Percentiles rank a stretch among this genome's conserved stretches.
phyloP scores from a whole-genome alignment of 92 coral and sea anemone genomes.

The Phymanthus crucifer region DNA sequence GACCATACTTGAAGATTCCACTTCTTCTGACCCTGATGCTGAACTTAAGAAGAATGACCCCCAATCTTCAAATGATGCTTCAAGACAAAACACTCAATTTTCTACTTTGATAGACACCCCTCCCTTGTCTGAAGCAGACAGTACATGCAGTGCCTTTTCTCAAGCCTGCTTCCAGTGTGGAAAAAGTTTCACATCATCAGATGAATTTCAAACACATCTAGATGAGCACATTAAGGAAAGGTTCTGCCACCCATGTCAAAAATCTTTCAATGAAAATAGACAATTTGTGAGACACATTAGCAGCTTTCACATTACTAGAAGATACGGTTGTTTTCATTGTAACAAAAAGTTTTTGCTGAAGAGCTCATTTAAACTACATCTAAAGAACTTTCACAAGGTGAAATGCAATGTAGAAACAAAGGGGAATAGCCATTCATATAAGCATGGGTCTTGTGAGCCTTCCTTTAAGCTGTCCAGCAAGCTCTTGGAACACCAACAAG shows the following conservation, averaged over 20 bases:
- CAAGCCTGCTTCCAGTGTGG: slow-evolving; percentile 24
- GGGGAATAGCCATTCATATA: background rate
- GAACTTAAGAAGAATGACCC: background rate
- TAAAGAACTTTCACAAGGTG: background rate
- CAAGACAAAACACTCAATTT: background rate
- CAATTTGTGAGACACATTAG: background rate
- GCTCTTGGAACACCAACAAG: slow-evolving; percentile 3
- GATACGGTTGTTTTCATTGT: slow-evolving; percentile 1
- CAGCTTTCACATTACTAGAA: background rate
- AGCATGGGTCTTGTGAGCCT: slow-evolving; percentile 6
- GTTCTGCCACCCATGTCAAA: slow-evolving; percentile 7
- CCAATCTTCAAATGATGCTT: background rate
- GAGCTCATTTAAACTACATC: background rate
- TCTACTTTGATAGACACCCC: background rate
- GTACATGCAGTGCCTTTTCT: background rate
- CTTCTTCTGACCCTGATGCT: background rate
- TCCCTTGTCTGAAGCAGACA: background rate
- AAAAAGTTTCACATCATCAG: background rate
- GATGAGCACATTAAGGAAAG: background rate
- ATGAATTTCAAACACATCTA: slow-evolving; percentile 16
- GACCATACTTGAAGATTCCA: background rate
- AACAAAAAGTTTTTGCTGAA: background rate
- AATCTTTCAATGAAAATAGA: background rate
- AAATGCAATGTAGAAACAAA: background rate
- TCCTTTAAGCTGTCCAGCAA: background rate